Conservation (phyloP, 2,113 vertebrate species). For the Apus apus region DNA sequence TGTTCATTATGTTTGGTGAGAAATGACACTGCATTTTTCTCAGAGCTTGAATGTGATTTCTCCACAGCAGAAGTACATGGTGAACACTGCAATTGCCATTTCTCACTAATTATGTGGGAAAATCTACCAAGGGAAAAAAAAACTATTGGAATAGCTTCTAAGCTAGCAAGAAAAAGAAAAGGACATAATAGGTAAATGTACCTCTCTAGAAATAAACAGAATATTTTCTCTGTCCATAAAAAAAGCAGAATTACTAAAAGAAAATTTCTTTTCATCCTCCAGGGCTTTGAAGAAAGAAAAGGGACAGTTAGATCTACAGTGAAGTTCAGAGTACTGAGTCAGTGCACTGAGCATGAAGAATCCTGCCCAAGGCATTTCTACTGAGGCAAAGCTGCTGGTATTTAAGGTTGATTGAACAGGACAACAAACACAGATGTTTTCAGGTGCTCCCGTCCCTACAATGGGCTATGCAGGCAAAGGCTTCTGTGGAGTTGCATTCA, state of each 20-base stretch:
- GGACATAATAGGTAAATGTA: background rate
- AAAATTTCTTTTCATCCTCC: background rate
- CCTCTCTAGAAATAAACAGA: background rate
- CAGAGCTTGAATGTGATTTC: background rate
- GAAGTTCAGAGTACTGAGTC: constrained; percentile 31
- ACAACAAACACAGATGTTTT: background rate
- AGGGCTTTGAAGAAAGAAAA: constrained; percentile 37
- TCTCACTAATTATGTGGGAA: constrained; percentile 32
- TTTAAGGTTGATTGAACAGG: background rate
- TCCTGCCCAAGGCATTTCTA: background rate
- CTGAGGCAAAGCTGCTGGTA: background rate
- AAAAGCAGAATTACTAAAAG: background rate
- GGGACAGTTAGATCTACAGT: constrained; percentile 1
- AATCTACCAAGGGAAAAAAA: background rate
- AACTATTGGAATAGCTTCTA: background rate
- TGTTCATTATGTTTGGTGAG: background rate
- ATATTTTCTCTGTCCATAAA: constrained; percentile 8
- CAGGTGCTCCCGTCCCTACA: background rate
- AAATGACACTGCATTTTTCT: constrained; percentile 5
- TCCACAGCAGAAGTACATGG: background rate
- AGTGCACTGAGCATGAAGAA: constrained; percentile 20
- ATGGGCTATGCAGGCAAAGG: fast-evolving
- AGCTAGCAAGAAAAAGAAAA: constrained; percentile 26
- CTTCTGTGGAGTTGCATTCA: background rate
- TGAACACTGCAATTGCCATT: background rate